A percentile compares a stretch with the other conserved stretches of the same genome.
These are phyloP conservation scores for Elgonia sp. DNA, from an alignment of 2,888 invertebrate species.

Conservation along the genomic window DNA sequence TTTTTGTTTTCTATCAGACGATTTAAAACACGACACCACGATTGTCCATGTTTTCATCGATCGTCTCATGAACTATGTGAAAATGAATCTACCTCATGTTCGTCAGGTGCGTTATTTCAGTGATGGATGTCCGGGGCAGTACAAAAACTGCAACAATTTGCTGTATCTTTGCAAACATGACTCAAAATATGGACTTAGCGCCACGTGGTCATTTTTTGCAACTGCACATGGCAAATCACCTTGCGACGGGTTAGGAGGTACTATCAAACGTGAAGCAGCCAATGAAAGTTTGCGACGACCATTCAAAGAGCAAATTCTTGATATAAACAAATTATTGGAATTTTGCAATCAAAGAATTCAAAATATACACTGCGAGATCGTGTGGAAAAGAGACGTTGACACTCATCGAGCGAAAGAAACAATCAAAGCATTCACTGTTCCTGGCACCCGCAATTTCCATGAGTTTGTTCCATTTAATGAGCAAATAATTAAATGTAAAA, in stretches of 20 bases:
- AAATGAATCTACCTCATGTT: conserved; percentile 20
- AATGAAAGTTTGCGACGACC: conserved; percentile 32
- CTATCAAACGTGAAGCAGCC: conserved; percentile 22
- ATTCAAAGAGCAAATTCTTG: conserved; percentile 12
- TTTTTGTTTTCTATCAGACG: conserved; percentile 42
- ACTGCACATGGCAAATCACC: conserved; percentile 26
- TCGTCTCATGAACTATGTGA: conserved; percentile 31
- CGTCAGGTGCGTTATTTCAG: conserved; percentile 27
- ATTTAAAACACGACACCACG: conserved; percentile 43
- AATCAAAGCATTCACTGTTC: conserved; percentile 28
- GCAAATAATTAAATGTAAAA: conserved; percentile 32
- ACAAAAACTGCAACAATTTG: conserved; percentile 43
- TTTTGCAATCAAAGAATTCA: conserved; percentile 17
- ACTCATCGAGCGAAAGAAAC: conserved; percentile 6
- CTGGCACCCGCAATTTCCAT: conserved; percentile 39
- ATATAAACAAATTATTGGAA: conserved; percentile 24
- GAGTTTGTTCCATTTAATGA: conserved; percentile 34
- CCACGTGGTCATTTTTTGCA: conserved; percentile 43
- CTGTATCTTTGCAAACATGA: conserved; percentile 30
- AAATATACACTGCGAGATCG: conserved; percentile 37
- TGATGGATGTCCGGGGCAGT: conserved; percentile 49
- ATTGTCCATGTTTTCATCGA: conserved; percentile 28
- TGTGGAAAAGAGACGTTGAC: conserved; percentile 24
- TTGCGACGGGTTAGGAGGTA: conserved; percentile 17
- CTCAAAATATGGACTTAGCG: not conserved